phyloP scores from a whole-genome alignment of 2,797 vertebrate genomes.

The Sebastes aleutianus region DNA sequence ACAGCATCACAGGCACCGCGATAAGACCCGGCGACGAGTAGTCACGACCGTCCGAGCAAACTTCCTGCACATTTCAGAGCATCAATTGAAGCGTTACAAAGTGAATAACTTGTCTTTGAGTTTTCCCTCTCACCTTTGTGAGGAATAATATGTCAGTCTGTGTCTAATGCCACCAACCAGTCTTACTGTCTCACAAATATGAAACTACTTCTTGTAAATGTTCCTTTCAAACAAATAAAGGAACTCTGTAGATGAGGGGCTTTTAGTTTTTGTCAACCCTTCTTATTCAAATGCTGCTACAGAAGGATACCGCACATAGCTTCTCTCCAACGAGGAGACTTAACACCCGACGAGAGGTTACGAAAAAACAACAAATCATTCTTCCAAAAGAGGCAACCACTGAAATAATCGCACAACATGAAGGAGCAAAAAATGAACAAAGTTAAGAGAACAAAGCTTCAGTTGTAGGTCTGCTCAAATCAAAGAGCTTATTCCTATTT shows the following conservation, averaged over 20 bases:
- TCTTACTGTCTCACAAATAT: slow-evolving; percentile 46
- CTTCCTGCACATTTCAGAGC: slow-evolving; percentile 38
- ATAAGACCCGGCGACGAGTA: slow-evolving; percentile 38
- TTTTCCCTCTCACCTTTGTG: neutral
- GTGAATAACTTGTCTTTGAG: slow-evolving; percentile 18
- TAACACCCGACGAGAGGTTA: slow-evolving; percentile 35
- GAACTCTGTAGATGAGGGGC: slow-evolving; percentile 21
- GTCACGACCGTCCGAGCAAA: slow-evolving; percentile 13
- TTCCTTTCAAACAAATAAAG: slow-evolving; percentile 51
- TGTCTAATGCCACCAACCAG: neutral
- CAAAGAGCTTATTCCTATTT: slow-evolving; percentile 70
- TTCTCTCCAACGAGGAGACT: slow-evolving; percentile 49
- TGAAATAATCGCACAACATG: slow-evolving; percentile 66
- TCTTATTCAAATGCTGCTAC: slow-evolving; percentile 63
- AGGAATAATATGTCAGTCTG: slow-evolving; percentile 26
- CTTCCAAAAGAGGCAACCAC: slow-evolving; percentile 70
- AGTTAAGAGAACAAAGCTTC: slow-evolving; percentile 31
- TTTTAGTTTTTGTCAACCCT: slow-evolving; percentile 17
- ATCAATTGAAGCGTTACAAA: slow-evolving; percentile 44
- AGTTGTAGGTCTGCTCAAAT: slow-evolving; percentile 51
- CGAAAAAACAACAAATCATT: slow-evolving; percentile 6
- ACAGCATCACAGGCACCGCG: slow-evolving; percentile 51
- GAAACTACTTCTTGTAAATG: slow-evolving; percentile 37
- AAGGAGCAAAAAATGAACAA: slow-evolving; percentile 44
- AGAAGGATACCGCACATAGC: slow-evolving; percentile 36